Evolutionary conservation across 2,797 vertebrate species (phyloP).

Genomic region (Psittacula derbiana): DNA sequence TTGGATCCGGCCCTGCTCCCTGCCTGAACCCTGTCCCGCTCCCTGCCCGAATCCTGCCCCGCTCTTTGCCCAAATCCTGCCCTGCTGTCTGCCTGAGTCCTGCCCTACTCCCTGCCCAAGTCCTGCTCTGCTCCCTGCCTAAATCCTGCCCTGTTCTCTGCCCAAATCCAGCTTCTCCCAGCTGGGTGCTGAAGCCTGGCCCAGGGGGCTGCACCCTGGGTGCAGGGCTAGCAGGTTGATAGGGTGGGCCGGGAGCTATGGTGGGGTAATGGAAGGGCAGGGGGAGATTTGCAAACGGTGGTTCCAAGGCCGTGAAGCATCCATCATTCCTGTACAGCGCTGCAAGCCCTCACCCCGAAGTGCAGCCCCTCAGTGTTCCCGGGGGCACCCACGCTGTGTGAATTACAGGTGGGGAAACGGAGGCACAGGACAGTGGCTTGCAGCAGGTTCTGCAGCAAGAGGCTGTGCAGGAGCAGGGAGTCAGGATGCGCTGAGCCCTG

Average conservation of each 20-base stretch:
- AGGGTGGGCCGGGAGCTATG: rapidly evolving
- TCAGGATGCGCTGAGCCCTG: rapidly evolving
- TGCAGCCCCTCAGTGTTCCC: background rate
- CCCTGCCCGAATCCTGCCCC: background rate
- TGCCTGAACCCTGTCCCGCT: background rate
- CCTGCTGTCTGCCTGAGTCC: background rate
- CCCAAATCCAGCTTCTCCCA: background rate
- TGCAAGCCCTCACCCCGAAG: background rate
- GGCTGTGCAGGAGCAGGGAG: rapidly evolving
- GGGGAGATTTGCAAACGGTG: rapidly evolving
- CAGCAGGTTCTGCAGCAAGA: background rate
- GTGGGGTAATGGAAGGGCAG: background rate
- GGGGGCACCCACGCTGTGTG: background rate
- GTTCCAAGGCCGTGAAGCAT: background rate
- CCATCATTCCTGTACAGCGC: rapidly evolving
- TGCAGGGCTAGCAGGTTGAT: background rate
- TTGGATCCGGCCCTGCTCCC: background rate
- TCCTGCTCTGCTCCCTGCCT: background rate
- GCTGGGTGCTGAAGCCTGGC: background rate
- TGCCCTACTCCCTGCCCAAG: background rate
- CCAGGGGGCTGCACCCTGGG: background rate
- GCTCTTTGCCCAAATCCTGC: background rate
- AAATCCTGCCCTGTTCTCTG: too few relatives aligned
- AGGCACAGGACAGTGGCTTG: background rate
- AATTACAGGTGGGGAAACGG: background rate